Conservation (phyloP, 2,888 invertebrate genomes). For the Melieria picta region DNA sequence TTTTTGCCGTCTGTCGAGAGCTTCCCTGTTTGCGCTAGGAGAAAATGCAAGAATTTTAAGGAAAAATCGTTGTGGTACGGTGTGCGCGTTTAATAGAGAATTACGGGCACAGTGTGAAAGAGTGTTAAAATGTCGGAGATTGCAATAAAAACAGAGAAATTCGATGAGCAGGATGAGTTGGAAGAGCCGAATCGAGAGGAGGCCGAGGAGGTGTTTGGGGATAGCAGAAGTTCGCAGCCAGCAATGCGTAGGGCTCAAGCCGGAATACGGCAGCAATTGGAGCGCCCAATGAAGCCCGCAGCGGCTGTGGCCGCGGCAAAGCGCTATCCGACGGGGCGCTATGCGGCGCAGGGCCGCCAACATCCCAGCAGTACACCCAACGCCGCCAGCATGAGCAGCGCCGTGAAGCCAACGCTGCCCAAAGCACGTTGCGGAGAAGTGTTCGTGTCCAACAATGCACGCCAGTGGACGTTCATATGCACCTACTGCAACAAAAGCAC, state of each 20-base stretch:
- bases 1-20: constrained; percentile 32
- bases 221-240: too few species aligned
- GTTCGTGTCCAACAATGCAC: constrained; percentile 51
- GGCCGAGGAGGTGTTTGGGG: neutral
- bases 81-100: too few species aligned
- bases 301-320: neutral
- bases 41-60: neutral
- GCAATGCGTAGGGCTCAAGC: too few species aligned
- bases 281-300: too few species aligned
- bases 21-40: constrained; percentile 14
- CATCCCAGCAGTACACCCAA: constrained; percentile 5
- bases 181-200: constrained; percentile 26
- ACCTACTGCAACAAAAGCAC: constrained; percentile 52
- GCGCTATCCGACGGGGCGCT: constrained; percentile 15
- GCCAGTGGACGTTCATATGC: constrained; percentile 53
- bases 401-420: constrained; percentile 9
- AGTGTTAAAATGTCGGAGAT: constrained; percentile 39
- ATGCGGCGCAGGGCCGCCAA: constrained; percentile 11
- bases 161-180: constrained; percentile 30
- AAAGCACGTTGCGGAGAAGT: constrained; percentile 51
- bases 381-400: constrained; percentile 1
- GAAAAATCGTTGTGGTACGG: too few species aligned
- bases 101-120: too few species aligned
- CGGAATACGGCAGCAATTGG: too few species aligned
- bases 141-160: constrained; percentile 40